phyloP scores from a whole-genome alignment of 1,140 invertebrate species.

The Babylonia areolata region DNA sequence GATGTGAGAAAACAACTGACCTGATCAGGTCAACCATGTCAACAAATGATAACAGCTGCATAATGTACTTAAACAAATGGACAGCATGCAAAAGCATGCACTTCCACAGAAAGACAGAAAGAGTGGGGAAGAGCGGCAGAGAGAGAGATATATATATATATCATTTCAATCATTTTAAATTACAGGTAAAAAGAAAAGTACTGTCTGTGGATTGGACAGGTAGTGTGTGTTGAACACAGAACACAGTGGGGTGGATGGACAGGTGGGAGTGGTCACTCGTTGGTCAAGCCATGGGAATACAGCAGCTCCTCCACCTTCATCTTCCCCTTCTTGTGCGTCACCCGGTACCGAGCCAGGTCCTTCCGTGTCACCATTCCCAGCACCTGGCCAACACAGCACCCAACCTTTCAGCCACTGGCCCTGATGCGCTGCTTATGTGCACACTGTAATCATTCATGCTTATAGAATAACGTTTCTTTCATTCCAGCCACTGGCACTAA shows the following conservation, averaged over 20 bases:
- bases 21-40: too few species aligned
- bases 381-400: conserved; percentile 79
- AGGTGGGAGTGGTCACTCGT: background rate
- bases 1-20: too few species aligned
- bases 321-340: conserved; percentile 79
- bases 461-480: too few species aligned
- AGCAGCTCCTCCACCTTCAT: conserved; percentile 87
- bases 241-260: background rate
- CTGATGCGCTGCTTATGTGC: too few species aligned
- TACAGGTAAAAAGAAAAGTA: background rate
- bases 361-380: conserved; percentile 96
- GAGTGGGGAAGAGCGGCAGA: background rate
- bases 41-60: too few species aligned
- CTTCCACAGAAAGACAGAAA: background rate
- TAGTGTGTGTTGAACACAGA: too few species aligned
- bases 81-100: too few species aligned
- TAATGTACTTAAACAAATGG: too few species aligned
- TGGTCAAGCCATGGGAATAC: conserved; percentile 70
- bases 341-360: conserved; percentile 86
- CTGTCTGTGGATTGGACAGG: background rate
- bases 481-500: too few species aligned
- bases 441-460: too few species aligned
- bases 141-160: background rate
- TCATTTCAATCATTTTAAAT: background rate
- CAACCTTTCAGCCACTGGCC: too few species aligned